phyloP scores from a whole-genome alignment of 2,797 vertebrate species.

The Enteromius afrohamiltoni region DNA sequence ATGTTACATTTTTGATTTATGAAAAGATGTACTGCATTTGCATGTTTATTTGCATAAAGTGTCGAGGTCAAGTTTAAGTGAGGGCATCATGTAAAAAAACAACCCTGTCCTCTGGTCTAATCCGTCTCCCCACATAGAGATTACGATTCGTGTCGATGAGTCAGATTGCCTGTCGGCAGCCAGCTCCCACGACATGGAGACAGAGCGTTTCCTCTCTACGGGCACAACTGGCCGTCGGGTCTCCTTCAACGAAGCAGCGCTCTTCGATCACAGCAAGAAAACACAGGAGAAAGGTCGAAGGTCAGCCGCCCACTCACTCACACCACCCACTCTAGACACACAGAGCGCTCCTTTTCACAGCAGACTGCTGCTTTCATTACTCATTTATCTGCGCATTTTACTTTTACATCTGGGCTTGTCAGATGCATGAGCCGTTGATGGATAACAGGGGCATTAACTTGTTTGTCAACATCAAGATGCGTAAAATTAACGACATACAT shows the following conservation, averaged over 20 bases:
- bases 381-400: constrained; percentile 4
- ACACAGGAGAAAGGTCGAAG: constrained; percentile 93
- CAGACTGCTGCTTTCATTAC: constrained; percentile 6
- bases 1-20: not conserved
- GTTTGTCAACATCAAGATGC: not conserved
- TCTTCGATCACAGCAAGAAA: constrained; percentile 91
- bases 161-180: constrained; percentile 87
- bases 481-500: not conserved
- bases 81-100: not conserved
- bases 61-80: constrained; percentile 7
- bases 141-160: constrained; percentile 89
- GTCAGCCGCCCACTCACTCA: constrained; percentile 70
- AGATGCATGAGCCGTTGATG: not conserved
- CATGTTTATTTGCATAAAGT: not conserved
- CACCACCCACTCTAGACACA: constrained; percentile 13
- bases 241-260: constrained; percentile 96
- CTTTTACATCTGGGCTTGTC: constrained; percentile 22
- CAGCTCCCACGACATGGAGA: constrained; percentile 87
- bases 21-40: not conserved
- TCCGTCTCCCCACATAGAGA: constrained; percentile 75
- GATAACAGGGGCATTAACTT: not conserved
- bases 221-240: constrained; percentile 89
- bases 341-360: constrained; percentile 12
- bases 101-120: constrained; percentile 6
- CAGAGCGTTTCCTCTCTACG: constrained; percentile 92